Evolutionary conservation across 2,888 invertebrate species (phyloP).

Genomic region (Cosmia trapezina): DNA sequence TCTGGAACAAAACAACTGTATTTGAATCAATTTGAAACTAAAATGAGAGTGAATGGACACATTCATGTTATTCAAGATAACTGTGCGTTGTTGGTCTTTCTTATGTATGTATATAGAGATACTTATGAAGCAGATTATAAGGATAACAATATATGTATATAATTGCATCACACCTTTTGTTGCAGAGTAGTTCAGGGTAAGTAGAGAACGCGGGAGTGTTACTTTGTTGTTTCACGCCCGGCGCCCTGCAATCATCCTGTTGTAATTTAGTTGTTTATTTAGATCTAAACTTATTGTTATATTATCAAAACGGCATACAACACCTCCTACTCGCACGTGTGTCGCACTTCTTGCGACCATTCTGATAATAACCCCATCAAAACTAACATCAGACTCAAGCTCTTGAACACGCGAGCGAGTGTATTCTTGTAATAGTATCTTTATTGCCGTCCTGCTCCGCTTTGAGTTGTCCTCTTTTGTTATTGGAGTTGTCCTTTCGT

Average conservation of each 20-base stretch:
- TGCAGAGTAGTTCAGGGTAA: neutral
- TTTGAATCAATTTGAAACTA: conserved; percentile 49
- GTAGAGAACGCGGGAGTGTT: neutral
- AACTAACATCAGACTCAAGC: neutral
- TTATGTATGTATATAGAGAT: conserved; percentile 12
- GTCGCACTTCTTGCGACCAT: neutral
- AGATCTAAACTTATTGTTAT: neutral
- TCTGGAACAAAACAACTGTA: conserved; percentile 53
- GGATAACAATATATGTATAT: conserved; percentile 2
- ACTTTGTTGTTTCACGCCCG: neutral
- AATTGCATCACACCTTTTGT: conserved; percentile 1
- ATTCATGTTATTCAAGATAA: conserved; percentile 15
- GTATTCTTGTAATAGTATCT: conserved; percentile 14
- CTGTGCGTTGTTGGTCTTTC: neutral
- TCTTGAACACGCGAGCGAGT: neutral
- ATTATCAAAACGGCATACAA: neutral
- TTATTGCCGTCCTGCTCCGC: neutral
- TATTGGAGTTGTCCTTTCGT: conserved; percentile 1
- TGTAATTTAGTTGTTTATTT: neutral
- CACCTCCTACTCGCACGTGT: neutral
- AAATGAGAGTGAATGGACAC: conserved; percentile 36
- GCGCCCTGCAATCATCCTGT: too few relatives aligned
- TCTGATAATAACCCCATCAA: neutral
- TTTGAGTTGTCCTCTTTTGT: neutral
- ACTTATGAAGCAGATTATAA: neutral